Conservation (phyloP, 1,140 invertebrate genomes). For the Zeugodacus cucurbitae region DNA sequence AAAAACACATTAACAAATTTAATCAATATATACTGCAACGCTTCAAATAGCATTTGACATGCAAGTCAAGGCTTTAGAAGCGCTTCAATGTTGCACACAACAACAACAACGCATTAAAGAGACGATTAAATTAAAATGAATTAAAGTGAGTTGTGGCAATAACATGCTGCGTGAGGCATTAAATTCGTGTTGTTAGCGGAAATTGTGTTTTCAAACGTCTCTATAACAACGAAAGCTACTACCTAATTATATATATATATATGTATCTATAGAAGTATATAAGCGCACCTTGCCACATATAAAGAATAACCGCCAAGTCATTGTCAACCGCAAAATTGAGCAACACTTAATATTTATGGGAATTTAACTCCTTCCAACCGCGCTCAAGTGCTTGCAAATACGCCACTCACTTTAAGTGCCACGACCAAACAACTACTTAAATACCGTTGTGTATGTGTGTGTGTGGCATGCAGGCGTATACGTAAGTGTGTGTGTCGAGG, state of each 20-base stretch:
- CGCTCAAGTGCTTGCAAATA: not conserved
- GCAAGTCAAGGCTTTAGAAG: not conserved
- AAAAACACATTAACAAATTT: too few relatives aligned
- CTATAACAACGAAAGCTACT: not conserved
- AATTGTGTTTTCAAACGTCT: not conserved
- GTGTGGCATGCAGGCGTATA: too few relatives aligned
- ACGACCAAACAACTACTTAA: not conserved
- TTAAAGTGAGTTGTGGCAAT: not conserved
- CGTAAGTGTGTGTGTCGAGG: not conserved
- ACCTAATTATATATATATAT: not conserved
- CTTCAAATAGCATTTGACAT: not conserved
- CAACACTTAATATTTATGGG: slow-evolving; percentile 24
- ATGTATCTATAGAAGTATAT: not conserved
- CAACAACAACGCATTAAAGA: not conserved
- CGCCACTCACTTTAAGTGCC: not conserved
- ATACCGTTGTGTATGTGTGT: too few relatives aligned
- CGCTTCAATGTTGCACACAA: not conserved
- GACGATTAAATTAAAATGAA: not conserved
- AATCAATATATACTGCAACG: too few relatives aligned
- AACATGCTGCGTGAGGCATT: not conserved
- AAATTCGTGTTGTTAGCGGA: not conserved
- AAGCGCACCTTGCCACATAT: not conserved
- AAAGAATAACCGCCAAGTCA: not conserved
- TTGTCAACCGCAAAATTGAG: not conserved
- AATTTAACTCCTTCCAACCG: not conserved